These are phyloP conservation scores for Drosophila navojoa DNA, from an alignment of 1,140 invertebrate genomes.

Conservation along the genomic window DNA sequence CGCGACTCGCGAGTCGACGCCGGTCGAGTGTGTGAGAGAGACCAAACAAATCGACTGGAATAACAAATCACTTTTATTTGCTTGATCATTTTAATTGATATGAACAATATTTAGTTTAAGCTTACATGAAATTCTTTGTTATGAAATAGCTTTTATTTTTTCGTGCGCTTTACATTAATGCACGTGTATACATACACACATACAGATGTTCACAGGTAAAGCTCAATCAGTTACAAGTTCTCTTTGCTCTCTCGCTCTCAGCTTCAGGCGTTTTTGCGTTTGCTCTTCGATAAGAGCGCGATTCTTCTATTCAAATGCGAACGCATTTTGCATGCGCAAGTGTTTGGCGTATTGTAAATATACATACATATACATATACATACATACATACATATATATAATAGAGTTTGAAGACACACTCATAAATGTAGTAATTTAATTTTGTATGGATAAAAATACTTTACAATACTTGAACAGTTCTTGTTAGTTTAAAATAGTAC, in stretches of 20 bases:
- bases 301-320: too few relatives aligned
- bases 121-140: not conserved
- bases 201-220: not conserved
- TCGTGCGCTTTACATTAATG: not conserved
- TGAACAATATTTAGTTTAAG: not conserved
- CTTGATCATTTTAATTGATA: not conserved
- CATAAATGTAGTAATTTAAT: too few relatives aligned
- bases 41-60: not conserved
- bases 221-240: not conserved
- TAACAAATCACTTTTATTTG: not conserved
- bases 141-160: not conserved
- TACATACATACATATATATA: too few relatives aligned
- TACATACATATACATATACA: too few relatives aligned
- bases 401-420: too few relatives aligned
- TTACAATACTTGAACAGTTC: too few relatives aligned
- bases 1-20: too few relatives aligned
- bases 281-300: too few relatives aligned
- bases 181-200: not conserved
- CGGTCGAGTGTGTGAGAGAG: not conserved
- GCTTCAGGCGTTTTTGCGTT: not conserved
- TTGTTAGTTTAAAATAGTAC: too few relatives aligned
- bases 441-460: too few relatives aligned
- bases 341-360: too few relatives aligned
- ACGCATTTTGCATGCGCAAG: too few relatives aligned
- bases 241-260: not conserved